phyloP scores from a whole-genome alignment of 2,797 vertebrate species.

The Xyrichtys novacula region DNA sequence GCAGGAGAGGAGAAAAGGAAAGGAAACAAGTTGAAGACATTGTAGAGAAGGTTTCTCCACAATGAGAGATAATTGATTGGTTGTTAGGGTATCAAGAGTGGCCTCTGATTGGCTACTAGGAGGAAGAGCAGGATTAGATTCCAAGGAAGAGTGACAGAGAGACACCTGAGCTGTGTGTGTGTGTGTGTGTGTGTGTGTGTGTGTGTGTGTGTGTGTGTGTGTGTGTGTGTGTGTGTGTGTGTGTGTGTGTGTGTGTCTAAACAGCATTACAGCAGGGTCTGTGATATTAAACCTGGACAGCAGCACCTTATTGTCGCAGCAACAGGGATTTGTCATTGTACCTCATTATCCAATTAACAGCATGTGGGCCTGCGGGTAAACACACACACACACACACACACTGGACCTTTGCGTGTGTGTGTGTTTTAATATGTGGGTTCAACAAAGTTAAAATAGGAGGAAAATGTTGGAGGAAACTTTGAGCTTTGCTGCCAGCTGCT shows the following conservation, averaged over 20 bases:
- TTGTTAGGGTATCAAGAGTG: slow-evolving; percentile 88
- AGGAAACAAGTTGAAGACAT: slow-evolving; percentile 18
- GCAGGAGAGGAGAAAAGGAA: not conserved
- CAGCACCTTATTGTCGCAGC: slow-evolving; percentile 98
- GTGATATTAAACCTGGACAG: slow-evolving; percentile 99
- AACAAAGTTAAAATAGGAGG: slow-evolving; percentile 64
- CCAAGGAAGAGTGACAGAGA: slow-evolving; percentile 88
- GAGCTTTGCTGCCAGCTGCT: slow-evolving; percentile 48
- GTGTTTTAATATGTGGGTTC: slow-evolving; percentile 55
- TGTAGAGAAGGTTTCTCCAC: slow-evolving; percentile 87
- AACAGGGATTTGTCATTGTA: slow-evolving; percentile 99
- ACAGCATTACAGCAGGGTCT: slow-evolving; percentile 85
- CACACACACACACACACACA: slow-evolving; percentile 52
- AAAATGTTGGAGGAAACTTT: slow-evolving; percentile 71
- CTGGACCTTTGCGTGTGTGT: slow-evolving; percentile 19
- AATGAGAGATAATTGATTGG: slow-evolving; percentile 97
- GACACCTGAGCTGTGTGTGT: slow-evolving; percentile 84
- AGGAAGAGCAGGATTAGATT: slow-evolving; percentile 96
- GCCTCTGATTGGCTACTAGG: slow-evolving; percentile 92
- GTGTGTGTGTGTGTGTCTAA: slow-evolving; percentile 70
- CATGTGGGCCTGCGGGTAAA: slow-evolving; percentile 75
- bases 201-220: slow-evolving; percentile 63
- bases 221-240: slow-evolving; percentile 59
- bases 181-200: slow-evolving; percentile 61
- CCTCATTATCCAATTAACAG: slow-evolving; percentile 99